Percentiles rank a stretch among this genome's conserved stretches.
Conservation (phyloP, 2,888 invertebrate genomes). For the Cecidostiba fungosa region DNA sequence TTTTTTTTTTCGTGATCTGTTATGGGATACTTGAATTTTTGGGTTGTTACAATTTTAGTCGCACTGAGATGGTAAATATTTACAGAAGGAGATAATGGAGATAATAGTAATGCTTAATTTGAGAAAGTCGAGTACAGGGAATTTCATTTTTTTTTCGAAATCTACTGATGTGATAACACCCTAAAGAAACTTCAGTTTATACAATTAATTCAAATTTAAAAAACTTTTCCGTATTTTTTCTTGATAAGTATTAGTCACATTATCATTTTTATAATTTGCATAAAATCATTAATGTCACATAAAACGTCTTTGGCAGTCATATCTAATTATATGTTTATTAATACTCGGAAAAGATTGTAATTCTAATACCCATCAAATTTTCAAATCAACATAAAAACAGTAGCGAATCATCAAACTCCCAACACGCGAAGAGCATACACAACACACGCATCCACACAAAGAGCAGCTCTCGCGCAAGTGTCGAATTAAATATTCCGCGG, state of each 20-base stretch:
- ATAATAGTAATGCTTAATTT: background rate
- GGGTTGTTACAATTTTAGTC: background rate
- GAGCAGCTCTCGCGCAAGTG: background rate
- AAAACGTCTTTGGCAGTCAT: too few species aligned
- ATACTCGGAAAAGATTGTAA: background rate
- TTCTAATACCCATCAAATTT: background rate
- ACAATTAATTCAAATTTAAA: too few species aligned
- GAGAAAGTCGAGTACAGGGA: background rate
- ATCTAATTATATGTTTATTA: too few species aligned
- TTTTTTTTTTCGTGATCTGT: background rate
- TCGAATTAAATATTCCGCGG: conserved; percentile 31
- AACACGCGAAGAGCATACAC: background rate
- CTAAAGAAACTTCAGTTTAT: too few species aligned
- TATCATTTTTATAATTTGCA: background rate
- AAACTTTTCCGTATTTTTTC: too few species aligned
- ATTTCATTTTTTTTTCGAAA: background rate
- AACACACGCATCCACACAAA: background rate
- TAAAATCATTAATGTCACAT: background rate
- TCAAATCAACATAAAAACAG: background rate
- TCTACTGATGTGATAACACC: background rate
- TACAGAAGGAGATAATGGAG: background rate
- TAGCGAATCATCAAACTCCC: background rate
- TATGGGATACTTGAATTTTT: background rate
- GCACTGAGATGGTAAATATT: background rate
- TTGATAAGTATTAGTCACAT: too few species aligned